Evolutionary conservation across 1,140 invertebrate species (phyloP), one percentile per base, ranked within the genome.

Genomic region (Oedothorax gibbosus): DNA sequence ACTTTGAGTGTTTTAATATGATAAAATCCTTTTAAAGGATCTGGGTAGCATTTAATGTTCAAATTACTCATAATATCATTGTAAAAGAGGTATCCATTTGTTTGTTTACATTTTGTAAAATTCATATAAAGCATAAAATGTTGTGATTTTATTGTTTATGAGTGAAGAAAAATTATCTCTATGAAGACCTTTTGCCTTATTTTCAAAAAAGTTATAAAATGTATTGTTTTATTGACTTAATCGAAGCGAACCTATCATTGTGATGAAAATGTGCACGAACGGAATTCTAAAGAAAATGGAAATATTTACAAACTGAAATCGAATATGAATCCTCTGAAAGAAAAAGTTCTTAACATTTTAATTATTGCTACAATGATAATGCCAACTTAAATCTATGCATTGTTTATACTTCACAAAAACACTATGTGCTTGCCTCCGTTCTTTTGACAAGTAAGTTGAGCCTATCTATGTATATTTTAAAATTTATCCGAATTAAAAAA

Each of bases 91-190:
- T 35, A 11, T 60, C 35, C 35, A 65, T 64, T 18, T 65, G 75
- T 82, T 82, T 82, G 80, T 82, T 82, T 82, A 82, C 80, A 82
- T 82, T 82, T 64, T 21, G 57, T 53, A 50, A 57, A 71, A 21
- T 75, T 12, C 56, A 35, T 35, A 2, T 35, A 35, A 35, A 35
- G 35, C 35, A 35, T 35, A 35, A 35, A 35, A 35, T 35, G 35
- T 35, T 35, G 5, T 35, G 35, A 35, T 35, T 35, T 35, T 35
- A 35, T 35, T 35, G 35, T 35, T 35, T 35, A 35, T n/a, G 11
- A 62, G 57, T 15, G 18, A 62, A 62, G 18, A 10, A 62, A 62
- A 62, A 15, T 14, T 62, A 62, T 14, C 8, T 62, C 18, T 62
- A 14, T 62, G 60, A 15, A 62, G 35, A 35, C 35, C 35, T 35